Evolutionary conservation across 2,888 invertebrate genomes (phyloP).

Genomic region (Pachycephus smyrnensis): DNA sequence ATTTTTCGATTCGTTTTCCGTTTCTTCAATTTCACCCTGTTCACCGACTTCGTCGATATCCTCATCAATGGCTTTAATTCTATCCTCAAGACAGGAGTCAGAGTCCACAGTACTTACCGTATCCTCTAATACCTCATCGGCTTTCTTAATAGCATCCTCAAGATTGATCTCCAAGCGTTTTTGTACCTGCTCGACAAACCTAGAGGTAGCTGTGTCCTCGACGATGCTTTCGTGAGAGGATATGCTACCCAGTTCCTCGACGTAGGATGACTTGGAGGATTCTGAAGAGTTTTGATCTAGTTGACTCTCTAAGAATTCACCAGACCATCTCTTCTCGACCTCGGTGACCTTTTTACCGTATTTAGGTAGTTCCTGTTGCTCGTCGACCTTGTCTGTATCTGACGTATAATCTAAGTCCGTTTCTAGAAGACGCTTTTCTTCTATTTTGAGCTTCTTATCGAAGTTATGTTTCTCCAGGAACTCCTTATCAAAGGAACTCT

Average conservation of each 20-base stretch:
- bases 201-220: conserved; percentile 21
- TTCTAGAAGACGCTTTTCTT: conserved; percentile 42
- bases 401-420: conserved; percentile 42
- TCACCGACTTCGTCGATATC: conserved; percentile 32
- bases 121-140: conserved; percentile 36
- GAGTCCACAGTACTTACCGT: conserved; percentile 55
- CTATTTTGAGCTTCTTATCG: conserved; percentile 48
- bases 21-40: conserved; percentile 13
- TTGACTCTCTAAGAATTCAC: conserved; percentile 51
- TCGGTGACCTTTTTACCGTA: conserved; percentile 56
- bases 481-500: conserved; percentile 46
- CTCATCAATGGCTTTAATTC: conserved; percentile 47
- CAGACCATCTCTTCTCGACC: conserved; percentile 60
- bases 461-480: conserved; percentile 50
- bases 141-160: conserved; percentile 17
- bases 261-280: conserved; percentile 57
- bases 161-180: conserved; percentile 13
- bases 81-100: conserved; percentile 54
- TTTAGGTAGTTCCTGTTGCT: conserved; percentile 24
- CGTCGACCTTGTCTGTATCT: conserved; percentile 32
- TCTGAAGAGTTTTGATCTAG: conserved; percentile 52
- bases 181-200: conserved; percentile 10
- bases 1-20: conserved; percentile 25
- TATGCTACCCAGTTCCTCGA: conserved; percentile 56
- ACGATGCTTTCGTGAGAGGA: conserved; percentile 52